Evolutionary conservation across 2,113 vertebrate species (phyloP).

Genomic region (Ariopsis seemanni): DNA sequence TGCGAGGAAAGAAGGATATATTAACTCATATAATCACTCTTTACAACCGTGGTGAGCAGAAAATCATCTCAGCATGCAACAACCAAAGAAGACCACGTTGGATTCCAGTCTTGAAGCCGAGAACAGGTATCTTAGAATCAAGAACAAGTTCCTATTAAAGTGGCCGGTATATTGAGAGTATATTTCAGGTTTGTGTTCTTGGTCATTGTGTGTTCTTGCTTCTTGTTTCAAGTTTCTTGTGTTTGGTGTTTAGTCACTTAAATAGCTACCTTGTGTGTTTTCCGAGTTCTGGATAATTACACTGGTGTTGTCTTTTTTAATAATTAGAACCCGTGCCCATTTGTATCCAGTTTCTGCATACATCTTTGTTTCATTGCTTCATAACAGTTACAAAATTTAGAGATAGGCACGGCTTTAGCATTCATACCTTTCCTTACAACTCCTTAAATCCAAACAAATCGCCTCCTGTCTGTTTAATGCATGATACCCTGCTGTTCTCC

Average conservation of each 20-base stretch:
- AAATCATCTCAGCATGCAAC: no score
- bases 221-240: background rate
- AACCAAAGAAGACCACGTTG: no score
- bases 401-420: background rate
- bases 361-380: background rate
- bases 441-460: background rate
- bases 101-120: no score
- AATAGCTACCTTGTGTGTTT: background rate
- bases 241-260: background rate
- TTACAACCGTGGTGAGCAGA: no score
- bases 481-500: background rate
- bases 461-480: background rate
- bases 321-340: no score
- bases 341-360: background rate
- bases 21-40: no score
- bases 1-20: no score
- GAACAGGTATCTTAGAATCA: no score
- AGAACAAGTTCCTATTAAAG: no score
- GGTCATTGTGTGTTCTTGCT: background rate
- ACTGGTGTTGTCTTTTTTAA: no score
- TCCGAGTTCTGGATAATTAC: background rate
- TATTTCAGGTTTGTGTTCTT: background rate
- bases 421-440: background rate
- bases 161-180: no score
- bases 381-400: background rate